phyloP scores from a whole-genome alignment of 2,797 vertebrate genomes.

The Falco columbarius region DNA sequence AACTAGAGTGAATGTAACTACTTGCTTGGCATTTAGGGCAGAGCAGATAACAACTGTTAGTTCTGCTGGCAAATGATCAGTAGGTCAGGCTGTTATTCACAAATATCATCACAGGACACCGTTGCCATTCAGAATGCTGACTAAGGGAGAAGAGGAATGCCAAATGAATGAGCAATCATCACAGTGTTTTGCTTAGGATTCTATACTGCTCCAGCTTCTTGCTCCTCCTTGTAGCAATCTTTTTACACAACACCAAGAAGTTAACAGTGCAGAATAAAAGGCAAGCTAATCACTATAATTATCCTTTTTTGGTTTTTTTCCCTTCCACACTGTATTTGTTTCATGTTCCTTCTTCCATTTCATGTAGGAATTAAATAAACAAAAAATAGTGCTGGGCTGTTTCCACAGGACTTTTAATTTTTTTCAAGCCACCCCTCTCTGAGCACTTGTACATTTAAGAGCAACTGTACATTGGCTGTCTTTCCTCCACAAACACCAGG shows the following conservation, averaged over 20 bases:
- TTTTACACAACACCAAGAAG: neutral
- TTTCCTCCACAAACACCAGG: neutral
- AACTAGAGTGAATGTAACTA: neutral
- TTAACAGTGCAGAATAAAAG: slow-evolving; percentile 17
- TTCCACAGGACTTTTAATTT: neutral
- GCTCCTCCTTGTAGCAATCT: slow-evolving; percentile 9
- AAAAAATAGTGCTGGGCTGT: neutral
- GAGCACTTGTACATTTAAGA: neutral
- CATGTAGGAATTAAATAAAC: neutral
- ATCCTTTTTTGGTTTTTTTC: neutral
- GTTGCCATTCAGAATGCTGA: slow-evolving; percentile 3
- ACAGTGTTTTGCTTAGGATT: neutral
- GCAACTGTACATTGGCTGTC: neutral
- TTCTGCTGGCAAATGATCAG: neutral
- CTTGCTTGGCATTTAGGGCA: slow-evolving; percentile 16
- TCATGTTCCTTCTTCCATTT: neutral
- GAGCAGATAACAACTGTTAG: neutral
- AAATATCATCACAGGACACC: neutral
- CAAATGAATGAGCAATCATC: slow-evolving; percentile 1
- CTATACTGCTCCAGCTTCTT: neutral
- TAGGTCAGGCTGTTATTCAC: neutral
- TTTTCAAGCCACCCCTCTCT: neutral
- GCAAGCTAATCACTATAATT: neutral
- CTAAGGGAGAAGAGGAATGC: neutral
- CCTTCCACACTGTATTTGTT: neutral